phyloP scores from a whole-genome alignment of 2,797 vertebrate species.

The Distichodus sexfasciatus region DNA sequence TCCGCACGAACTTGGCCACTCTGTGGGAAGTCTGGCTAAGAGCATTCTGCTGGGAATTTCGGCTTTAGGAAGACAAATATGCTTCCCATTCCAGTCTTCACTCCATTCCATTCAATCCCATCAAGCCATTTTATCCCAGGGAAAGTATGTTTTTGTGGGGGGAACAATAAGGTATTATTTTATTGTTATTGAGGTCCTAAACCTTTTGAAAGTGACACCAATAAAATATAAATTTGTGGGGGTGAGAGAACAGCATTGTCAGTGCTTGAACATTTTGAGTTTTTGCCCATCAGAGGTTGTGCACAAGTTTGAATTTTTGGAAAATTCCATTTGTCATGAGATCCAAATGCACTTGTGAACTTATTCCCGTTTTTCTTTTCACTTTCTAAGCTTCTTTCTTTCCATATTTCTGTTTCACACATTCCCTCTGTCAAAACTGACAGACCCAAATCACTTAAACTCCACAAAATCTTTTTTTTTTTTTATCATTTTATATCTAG shows the following conservation, averaged over 20 bases:
- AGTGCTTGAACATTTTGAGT: no score
- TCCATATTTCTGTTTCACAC: not conserved
- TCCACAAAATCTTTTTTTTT: slow-evolving; percentile 59
- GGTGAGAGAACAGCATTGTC: slow-evolving; percentile 10
- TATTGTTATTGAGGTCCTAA: no score
- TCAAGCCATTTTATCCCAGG: slow-evolving; percentile 65
- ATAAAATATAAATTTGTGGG: no score
- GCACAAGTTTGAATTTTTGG: slow-evolving; percentile 11
- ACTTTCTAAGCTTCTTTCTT: not conserved
- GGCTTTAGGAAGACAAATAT: slow-evolving; percentile 61
- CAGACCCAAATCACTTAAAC: no score
- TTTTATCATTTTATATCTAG: slow-evolving; percentile 48
- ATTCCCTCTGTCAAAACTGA: slow-evolving; percentile 45
- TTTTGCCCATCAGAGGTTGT: not conserved
- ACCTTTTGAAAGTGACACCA: no score
- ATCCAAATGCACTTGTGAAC: slow-evolving; percentile 66
- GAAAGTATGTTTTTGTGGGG: slow-evolving; percentile 52
- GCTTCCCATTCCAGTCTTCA: slow-evolving; percentile 44
- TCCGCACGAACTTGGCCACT: slow-evolving; percentile 73
- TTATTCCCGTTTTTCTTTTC: not conserved
- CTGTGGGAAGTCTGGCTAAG: slow-evolving; percentile 74
- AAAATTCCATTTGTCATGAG: slow-evolving; percentile 61
- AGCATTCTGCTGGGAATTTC: slow-evolving; percentile 70
- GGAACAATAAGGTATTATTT: slow-evolving; percentile 69
- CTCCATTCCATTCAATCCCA: slow-evolving; percentile 40